Evolutionary conservation across 2,797 vertebrate genomes (phyloP).

Genomic region (Bothrops alternatus): DNA sequence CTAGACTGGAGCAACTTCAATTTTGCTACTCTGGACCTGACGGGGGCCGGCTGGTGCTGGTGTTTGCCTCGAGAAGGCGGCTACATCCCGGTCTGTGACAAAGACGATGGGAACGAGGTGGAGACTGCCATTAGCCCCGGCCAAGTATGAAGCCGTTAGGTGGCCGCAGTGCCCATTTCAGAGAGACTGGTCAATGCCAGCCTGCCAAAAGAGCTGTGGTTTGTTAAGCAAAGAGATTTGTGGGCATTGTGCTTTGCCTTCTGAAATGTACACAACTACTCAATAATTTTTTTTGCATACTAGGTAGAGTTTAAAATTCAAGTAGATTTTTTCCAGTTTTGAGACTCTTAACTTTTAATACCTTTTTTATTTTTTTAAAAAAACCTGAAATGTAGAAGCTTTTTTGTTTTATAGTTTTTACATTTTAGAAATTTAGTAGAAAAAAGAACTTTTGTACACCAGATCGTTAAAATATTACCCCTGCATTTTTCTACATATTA

Average conservation of each 20-base stretch:
- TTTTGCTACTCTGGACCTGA: slow-evolving; percentile 78
- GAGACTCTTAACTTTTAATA: neutral
- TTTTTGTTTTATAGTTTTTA: neutral
- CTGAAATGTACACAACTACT: too few species aligned
- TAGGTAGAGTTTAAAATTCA: neutral
- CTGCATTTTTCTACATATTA: neutral
- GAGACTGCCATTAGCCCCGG: neutral
- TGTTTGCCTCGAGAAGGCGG: slow-evolving; percentile 85
- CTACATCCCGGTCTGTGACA: slow-evolving; percentile 74
- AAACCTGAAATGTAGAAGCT: neutral
- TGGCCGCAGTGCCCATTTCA: rapidly evolving
- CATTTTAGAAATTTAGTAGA: neutral
- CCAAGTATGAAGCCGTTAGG: slow-evolving; percentile 19
- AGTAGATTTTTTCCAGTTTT: neutral
- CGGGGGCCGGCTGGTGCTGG: slow-evolving; percentile 85
- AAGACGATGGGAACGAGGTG: rapidly evolving
- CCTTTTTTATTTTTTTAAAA: neutral
- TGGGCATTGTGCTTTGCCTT: neutral
- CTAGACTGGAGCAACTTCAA: slow-evolving; percentile 68
- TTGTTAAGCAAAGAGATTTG: neutral
- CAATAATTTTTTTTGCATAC: neutral
- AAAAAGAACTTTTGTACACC: neutral
- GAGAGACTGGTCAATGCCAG: neutral
- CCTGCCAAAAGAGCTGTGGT: neutral
- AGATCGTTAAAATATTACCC: neutral